Conservation (phyloP, 2,888 invertebrate genomes). For the Lasius platythorax region DNA sequence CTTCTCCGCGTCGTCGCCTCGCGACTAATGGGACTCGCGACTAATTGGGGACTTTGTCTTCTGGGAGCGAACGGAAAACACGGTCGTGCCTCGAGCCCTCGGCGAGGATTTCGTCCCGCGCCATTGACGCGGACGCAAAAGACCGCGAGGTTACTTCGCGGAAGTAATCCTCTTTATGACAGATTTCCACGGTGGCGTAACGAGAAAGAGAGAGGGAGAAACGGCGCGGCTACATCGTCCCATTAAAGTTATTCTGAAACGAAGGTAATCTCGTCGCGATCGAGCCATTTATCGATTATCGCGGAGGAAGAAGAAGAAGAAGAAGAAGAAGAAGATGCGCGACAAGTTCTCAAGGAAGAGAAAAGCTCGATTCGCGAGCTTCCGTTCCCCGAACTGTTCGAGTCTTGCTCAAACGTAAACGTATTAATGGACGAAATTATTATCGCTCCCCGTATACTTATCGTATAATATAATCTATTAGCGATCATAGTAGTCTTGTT, state of each 20-base stretch:
- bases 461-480: conserved; percentile 53
- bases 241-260: conserved; percentile 14
- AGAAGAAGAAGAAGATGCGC: neutral
- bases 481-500: conserved; percentile 36
- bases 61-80: conserved; percentile 48
- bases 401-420: conserved; percentile 10
- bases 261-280: conserved; percentile 17
- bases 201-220: neutral
- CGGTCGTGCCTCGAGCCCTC: conserved; percentile 28
- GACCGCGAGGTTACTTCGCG: conserved; percentile 18
- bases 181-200: conserved; percentile 29
- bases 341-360: neutral
- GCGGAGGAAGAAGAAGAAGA: neutral
- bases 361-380: neutral
- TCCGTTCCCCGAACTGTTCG: conserved; percentile 13
- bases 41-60: conserved; percentile 59
- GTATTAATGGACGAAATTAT: conserved; percentile 28
- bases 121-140: conserved; percentile 31
- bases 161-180: conserved; percentile 24
- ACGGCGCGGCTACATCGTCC: neutral
- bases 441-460: conserved; percentile 13
- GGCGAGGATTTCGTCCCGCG: conserved; percentile 40
- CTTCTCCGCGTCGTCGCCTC: conserved; percentile 30
- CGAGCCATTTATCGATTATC: conserved; percentile 35
- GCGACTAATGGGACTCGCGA: conserved; percentile 50